Conservation (phyloP, 2,113 vertebrate species). For the Vulpes ferrilata region DNA sequence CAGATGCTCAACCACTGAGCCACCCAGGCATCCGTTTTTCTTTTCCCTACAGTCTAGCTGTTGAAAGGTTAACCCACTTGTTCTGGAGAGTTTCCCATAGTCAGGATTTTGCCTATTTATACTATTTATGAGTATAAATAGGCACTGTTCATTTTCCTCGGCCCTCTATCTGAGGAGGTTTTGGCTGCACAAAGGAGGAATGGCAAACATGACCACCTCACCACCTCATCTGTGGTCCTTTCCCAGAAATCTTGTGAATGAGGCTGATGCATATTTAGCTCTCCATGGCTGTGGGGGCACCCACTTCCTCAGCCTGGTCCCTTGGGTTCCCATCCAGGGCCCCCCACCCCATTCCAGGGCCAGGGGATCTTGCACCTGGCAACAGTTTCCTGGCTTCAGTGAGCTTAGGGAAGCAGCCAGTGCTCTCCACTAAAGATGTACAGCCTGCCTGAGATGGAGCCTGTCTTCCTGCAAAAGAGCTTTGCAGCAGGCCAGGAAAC, state of each 20-base stretch:
- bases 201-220: neutral
- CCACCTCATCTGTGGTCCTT: neutral
- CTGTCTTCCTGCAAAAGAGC: neutral
- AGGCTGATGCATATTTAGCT: neutral
- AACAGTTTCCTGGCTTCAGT: neutral
- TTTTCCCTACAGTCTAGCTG: neutral
- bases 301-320: neutral
- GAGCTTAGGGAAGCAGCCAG: neutral
- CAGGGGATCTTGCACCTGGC: neutral
- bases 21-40: neutral
- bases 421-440: neutral
- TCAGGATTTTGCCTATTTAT: neutral
- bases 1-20: no score
- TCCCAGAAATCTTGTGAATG: neutral
- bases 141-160: neutral
- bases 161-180: neutral
- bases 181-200: neutral
- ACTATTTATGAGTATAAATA: no score
- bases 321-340: neutral
- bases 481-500: neutral
- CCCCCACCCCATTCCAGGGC: neutral
- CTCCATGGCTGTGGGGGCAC: neutral
- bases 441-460: neutral
- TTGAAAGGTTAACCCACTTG: neutral
- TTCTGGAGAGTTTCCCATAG: neutral